Percentiles rank a stretch among this genome's conserved stretches.
phyloP scores from a whole-genome alignment of 2,888 invertebrate genomes.

The Harpalus rufipes region DNA sequence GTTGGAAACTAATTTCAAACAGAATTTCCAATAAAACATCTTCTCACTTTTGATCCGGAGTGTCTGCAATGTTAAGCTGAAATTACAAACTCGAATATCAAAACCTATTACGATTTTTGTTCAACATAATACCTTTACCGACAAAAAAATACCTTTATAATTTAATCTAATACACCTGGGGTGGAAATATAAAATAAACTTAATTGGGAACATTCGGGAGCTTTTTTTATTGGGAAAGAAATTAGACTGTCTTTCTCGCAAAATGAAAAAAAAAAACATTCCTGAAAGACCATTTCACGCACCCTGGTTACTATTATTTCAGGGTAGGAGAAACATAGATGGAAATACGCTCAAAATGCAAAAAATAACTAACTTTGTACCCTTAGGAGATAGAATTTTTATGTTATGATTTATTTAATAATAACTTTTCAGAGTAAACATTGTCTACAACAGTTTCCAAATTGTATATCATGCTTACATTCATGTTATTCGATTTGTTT shows the following conservation, averaged over 20 bases:
- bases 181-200: conserved; percentile 1
- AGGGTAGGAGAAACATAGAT: background rate
- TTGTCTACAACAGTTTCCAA: too few relatives aligned
- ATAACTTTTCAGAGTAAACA: too few relatives aligned
- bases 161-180: background rate
- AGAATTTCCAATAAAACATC: background rate
- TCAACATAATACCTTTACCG: background rate
- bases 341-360: background rate
- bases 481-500: too few relatives aligned
- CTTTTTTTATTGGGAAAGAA: background rate
- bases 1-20: background rate
- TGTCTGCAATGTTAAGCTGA: background rate
- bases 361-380: background rate
- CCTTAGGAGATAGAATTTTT: background rate
- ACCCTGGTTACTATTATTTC: background rate
- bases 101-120: background rate
- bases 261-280: background rate
- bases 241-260: background rate
- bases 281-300: background rate
- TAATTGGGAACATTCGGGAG: background rate
- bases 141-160: background rate
- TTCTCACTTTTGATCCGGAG: background rate
- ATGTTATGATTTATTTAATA: background rate
- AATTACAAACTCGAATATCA: background rate
- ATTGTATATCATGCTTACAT: too few relatives aligned